A percentile compares a stretch with the other conserved stretches of the same genome.
phyloP scores from a whole-genome alignment of 2,888 invertebrate species.

The Frankliniella intonsa region DNA sequence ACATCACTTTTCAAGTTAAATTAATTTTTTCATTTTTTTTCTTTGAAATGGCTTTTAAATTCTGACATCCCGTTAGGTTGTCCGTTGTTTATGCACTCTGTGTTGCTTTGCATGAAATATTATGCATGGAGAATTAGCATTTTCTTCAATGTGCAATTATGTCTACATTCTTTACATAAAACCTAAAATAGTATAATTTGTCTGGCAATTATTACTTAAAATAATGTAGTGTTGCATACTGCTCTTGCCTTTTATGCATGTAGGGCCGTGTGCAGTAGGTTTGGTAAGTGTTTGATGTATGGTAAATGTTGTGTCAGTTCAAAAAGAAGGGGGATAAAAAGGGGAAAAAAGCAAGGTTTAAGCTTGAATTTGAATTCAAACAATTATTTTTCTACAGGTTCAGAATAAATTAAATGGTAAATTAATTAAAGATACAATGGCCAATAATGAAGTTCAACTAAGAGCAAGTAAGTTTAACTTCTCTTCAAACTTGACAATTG shows the following conservation, averaged over 20 bases:
- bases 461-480: conserved; percentile 30
- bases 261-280: not conserved
- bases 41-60: too few species aligned
- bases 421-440: not conserved
- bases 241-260: not conserved
- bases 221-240: not conserved
- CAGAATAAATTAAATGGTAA: not conserved
- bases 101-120: conserved; percentile 2
- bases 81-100: not conserved
- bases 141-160: not conserved
- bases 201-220: not conserved
- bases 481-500: not conserved
- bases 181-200: not conserved
- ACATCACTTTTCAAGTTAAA: not conserved
- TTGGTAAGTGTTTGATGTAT: not conserved
- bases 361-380: not conserved
- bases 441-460: conserved; percentile 29
- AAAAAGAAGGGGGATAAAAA: not conserved
- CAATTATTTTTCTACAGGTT: not conserved
- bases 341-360: too few species aligned
- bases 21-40: not conserved
- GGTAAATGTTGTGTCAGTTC: not conserved
- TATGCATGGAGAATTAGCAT: not conserved
- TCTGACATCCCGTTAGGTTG: too few species aligned
- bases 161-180: not conserved